phyloP scores from a whole-genome alignment of 1,140 invertebrate genomes.

The Calephelis virginiensis region DNA sequence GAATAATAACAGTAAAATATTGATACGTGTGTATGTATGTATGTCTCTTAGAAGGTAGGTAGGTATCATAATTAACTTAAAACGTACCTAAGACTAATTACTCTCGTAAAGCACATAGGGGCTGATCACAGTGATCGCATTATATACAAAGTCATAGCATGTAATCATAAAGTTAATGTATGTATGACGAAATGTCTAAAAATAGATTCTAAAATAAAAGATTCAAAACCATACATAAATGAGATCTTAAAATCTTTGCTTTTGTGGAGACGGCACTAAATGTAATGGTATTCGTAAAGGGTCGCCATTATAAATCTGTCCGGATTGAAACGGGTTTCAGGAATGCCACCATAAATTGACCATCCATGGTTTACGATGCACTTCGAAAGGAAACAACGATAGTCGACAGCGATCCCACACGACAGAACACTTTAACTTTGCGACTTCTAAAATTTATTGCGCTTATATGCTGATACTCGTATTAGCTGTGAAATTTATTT shows the following conservation, averaged over 20 bases:
- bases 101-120: too few relatives aligned
- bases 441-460: constrained; percentile 38
- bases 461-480: constrained; percentile 16
- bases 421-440: constrained; percentile 47
- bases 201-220: too few relatives aligned
- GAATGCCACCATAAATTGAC: constrained; percentile 70
- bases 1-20: too few relatives aligned
- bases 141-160: too few relatives aligned
- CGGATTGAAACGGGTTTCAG: constrained; percentile 61
- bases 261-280: constrained; percentile 22
- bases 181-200: too few relatives aligned
- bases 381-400: constrained; percentile 52
- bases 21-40: too few relatives aligned
- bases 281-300: constrained; percentile 58
- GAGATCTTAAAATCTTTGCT: background rate
- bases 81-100: too few relatives aligned
- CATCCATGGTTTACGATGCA: constrained; percentile 70
- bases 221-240: background rate
- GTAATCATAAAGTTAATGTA: too few relatives aligned
- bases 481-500: constrained; percentile 13
- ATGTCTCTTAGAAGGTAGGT: too few relatives aligned
- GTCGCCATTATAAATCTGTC: constrained; percentile 65
- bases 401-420: constrained; percentile 40
- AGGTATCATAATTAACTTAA: too few relatives aligned
- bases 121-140: too few relatives aligned